Evolutionary conservation across 2,113 vertebrate species (phyloP), one percentile per base, ranked within the genome.

Genomic region (Pimephales promelas): DNA sequence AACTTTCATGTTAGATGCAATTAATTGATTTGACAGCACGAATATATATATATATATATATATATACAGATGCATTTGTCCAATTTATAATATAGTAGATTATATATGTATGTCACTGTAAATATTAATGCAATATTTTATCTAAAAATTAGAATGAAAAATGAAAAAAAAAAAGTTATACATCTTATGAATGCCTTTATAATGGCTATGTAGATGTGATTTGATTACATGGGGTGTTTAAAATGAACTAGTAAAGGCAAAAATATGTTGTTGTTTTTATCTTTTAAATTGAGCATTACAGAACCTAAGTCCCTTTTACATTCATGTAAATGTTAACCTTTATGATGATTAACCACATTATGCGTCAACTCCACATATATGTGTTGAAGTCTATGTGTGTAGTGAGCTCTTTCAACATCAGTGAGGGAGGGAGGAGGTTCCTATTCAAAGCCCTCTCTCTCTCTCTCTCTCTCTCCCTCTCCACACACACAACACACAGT

Each of bases 391-490:
- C 43, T 64, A 43, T 93, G 92, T 91, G 91, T 92, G 92, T 90
- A 88, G 91, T 94, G 90, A 90, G 92, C 91, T 93, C 91, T 93
- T 93, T 92, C 90, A 94, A 93, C 93, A 95, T 93, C 94, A 89
- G 93, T 93, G 93, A 93, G 92, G 91, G 88, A 92, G 93, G 95
- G 95, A 96, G 96, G 96, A 95, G 95, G 95, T 95, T 92, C 95
- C 91, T 92, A 84, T 92, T 93, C 92, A 91, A 91, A 89, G 92
- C 47, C 89, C 88, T 84, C 85, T 45, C 79, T 83, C 57, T 14
- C 79, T 2, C 88, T 84, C 85, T 45, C 79, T 83, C 57, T 14
- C 79, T 2, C 49, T 75, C 18, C 31, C 79, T 16, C 62, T 18
- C 3, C 90, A 88, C 91, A 86, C 84, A 10, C 64, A 54, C 62